These are phyloP conservation scores for Sarcophaga rosellei DNA, from an alignment of 2,888 invertebrate species.

Conservation along the genomic window DNA sequence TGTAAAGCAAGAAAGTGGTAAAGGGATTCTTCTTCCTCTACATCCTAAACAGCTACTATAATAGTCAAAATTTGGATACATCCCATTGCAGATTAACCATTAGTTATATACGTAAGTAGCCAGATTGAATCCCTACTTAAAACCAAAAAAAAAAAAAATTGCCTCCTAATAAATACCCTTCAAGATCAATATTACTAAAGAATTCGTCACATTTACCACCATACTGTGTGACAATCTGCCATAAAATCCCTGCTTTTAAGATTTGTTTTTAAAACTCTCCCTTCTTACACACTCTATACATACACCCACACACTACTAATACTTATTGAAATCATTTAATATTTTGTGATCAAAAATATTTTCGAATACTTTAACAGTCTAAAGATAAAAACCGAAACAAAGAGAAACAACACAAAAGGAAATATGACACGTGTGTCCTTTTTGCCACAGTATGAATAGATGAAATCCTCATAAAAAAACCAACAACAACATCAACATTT, in stretches of 20 bases:
- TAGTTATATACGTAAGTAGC: too few relatives aligned
- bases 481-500: slow-evolving; percentile 71
- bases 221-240: not conserved
- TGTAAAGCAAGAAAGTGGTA: too few relatives aligned
- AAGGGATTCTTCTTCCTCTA: too few relatives aligned
- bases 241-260: not conserved
- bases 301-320: slow-evolving; percentile 16
- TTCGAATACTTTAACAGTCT: slow-evolving; percentile 33
- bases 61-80: too few relatives aligned
- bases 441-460: slow-evolving; percentile 31
- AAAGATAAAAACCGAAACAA: not conserved
- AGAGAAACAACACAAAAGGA: not conserved
- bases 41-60: too few relatives aligned
- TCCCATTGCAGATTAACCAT: too few relatives aligned
- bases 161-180: too few relatives aligned
- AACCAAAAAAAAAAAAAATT: too few relatives aligned
- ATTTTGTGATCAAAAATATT: slow-evolving; percentile 56
- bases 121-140: too few relatives aligned
- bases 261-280: not conserved
- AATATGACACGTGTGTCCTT: slow-evolving; percentile 73
- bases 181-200: not conserved
- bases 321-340: slow-evolving; percentile 46
- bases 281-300: slow-evolving; percentile 12
- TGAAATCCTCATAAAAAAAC: slow-evolving; percentile 55
- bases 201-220: not conserved